These are phyloP conservation scores for Ophiothrix spiculata DNA, from an alignment of 35 echinoderm and acorn worm species.

Conservation along the genomic window DNA sequence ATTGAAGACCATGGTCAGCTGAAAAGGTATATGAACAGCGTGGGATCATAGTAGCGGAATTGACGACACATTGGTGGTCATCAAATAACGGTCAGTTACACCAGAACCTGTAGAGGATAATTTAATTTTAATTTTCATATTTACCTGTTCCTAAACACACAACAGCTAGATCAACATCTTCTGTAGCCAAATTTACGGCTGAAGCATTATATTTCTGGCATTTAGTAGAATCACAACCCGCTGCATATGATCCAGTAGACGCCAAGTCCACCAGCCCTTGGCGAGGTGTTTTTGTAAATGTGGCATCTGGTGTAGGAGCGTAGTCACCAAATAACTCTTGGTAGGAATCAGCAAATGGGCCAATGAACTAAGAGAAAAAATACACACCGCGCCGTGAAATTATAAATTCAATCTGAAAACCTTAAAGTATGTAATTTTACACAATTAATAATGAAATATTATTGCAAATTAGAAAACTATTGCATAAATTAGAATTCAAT, in stretches of 20 bases:
- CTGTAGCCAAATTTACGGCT: constrained; percentile 32
- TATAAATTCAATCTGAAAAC: no score
- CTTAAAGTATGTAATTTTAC: no score
- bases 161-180: constrained; percentile 61
- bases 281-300: constrained; percentile 48
- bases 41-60: no score
- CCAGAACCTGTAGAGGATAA: no score
- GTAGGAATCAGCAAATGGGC: constrained; percentile 86
- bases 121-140: no score
- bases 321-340: constrained; percentile 60
- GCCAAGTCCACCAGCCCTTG: constrained; percentile 52
- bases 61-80: no score
- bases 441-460: no score
- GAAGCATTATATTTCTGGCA: constrained; percentile 52
- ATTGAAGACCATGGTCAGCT: no score
- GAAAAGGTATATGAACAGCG: no score
- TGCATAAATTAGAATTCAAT: no score
- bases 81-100: no score
- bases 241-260: constrained; percentile 23
- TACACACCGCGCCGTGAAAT: neutral
- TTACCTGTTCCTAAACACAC: constrained; percentile 89
- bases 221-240: constrained; percentile 56
- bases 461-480: no score
- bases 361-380: constrained; percentile 61
- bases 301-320: constrained; percentile 48